Percentiles rank a stretch among this genome's conserved stretches.
phyloP scores from a whole-genome alignment of 37 sponge, comb jelly and placozoan genomes.

The Amphimedon queenslandica region DNA sequence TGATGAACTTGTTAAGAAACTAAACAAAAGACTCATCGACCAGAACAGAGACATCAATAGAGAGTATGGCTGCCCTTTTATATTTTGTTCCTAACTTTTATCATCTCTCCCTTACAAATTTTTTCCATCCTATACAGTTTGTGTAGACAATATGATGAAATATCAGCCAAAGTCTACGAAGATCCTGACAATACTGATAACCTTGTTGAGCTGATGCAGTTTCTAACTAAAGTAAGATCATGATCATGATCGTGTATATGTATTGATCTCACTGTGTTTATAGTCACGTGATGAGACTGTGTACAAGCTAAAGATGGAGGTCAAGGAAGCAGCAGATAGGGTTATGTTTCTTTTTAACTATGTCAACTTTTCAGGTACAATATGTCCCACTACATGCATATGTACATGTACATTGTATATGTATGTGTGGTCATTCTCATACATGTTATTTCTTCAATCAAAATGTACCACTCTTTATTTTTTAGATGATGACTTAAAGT shows the following conservation, averaged over 20 bases:
- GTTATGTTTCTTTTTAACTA: constrained; percentile 87
- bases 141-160: constrained; percentile 84
- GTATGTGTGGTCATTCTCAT: too few species aligned
- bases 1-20: constrained; percentile 37
- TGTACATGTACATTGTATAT: too few species aligned
- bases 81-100: too few species aligned
- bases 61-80: constrained; percentile 48
- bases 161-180: constrained; percentile 73
- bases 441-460: neutral
- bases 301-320: constrained; percentile 61
- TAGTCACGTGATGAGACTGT: constrained; percentile 70
- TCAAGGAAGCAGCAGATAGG: constrained; percentile 70
- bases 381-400: neutral
- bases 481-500: constrained; percentile 88
- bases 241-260: too few species aligned
- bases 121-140: constrained; percentile 36
- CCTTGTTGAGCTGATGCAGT: constrained; percentile 73
- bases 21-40: constrained; percentile 47
- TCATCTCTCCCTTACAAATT: too few species aligned
- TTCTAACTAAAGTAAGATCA: constrained; percentile 63
- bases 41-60: constrained; percentile 83
- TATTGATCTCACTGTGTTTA: neutral
- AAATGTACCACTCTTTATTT: neutral
- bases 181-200: constrained; percentile 81
- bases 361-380: constrained; percentile 66